These are phyloP conservation scores for Diacarnus erythraeanus DNA, from an alignment of 37 sponge, comb jelly and placozoan species.

Conservation along the genomic window DNA sequence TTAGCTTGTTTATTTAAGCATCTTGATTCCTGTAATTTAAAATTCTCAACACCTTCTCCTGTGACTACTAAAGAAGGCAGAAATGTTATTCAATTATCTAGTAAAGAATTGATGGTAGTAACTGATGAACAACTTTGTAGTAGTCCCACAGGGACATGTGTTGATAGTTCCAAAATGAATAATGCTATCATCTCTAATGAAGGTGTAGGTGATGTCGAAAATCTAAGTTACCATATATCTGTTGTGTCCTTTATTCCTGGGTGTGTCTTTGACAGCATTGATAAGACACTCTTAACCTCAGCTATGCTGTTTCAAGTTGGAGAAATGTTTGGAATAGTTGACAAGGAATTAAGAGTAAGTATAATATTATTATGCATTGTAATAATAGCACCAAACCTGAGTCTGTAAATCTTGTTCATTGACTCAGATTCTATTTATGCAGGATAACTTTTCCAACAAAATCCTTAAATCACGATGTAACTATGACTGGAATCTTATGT, in stretches of 20 bases:
- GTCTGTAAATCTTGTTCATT: too few relatives aligned
- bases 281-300: slow-evolving; percentile 9
- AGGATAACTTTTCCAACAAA: slow-evolving; percentile 2
- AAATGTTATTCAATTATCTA: neutral
- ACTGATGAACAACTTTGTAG: too few relatives aligned
- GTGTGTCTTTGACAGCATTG: slow-evolving; percentile 7
- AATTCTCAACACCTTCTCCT: neutral
- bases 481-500: neutral
- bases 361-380: too few relatives aligned
- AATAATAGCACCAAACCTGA: neutral
- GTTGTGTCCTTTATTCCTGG: slow-evolving; percentile 6
- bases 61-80: slow-evolving; percentile 11
- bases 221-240: neutral
- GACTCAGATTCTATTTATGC: too few relatives aligned
- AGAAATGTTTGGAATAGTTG: neutral
- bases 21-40: slow-evolving; percentile 5
- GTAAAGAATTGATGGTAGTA: neutral
- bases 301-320: neutral
- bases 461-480: neutral
- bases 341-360: slow-evolving; percentile 11
- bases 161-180: too few relatives aligned
- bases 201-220: too few relatives aligned
- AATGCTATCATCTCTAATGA: too few relatives aligned
- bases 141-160: too few relatives aligned
- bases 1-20: slow-evolving; percentile 21